Evolutionary conservation across 2,888 invertebrate genomes (phyloP).

Genomic region (Melieria crassipennis): DNA sequence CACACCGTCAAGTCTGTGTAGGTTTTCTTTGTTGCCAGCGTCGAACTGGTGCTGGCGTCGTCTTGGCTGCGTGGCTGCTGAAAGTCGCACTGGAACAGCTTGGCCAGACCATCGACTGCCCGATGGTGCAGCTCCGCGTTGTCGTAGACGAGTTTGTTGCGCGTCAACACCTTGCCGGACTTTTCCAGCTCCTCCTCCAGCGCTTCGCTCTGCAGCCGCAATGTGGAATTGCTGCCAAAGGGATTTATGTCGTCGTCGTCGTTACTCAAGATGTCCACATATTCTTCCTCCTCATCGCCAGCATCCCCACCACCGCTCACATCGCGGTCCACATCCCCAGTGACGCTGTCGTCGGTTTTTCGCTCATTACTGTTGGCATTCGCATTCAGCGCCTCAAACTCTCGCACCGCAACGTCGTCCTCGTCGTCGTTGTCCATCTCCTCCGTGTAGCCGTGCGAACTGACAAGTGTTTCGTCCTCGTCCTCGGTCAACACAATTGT

Average conservation of each 20-base stretch:
- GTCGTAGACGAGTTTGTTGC: slow-evolving; percentile 62
- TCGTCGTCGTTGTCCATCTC: slow-evolving; percentile 51
- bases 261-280: slow-evolving; percentile 62
- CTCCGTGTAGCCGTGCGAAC: slow-evolving; percentile 57
- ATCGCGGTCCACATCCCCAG: not conserved
- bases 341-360: slow-evolving; percentile 8
- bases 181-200: slow-evolving; percentile 43
- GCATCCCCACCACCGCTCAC: slow-evolving; percentile 50
- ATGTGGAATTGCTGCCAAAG: slow-evolving; percentile 39
- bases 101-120: slow-evolving; percentile 64
- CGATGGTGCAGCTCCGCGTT: slow-evolving; percentile 62
- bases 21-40: slow-evolving; percentile 42
- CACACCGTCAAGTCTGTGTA: slow-evolving; percentile 49
- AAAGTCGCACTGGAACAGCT: slow-evolving; percentile 61
- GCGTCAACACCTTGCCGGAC: slow-evolving; percentile 53
- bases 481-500: slow-evolving; percentile 65
- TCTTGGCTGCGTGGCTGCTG: slow-evolving; percentile 49
- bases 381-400: slow-evolving; percentile 28
- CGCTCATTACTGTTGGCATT: slow-evolving; percentile 13
- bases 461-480: slow-evolving; percentile 58
- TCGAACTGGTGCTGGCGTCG: slow-evolving; percentile 23
- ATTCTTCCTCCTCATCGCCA: slow-evolving; percentile 56
- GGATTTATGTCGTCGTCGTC: slow-evolving; percentile 51
- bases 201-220: slow-evolving; percentile 46
- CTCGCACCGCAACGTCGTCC: slow-evolving; percentile 32